Base-by-base conservation (phyloP, 2,797 vertebrate species). In the Heteromormyrus szaboi region DNA sequence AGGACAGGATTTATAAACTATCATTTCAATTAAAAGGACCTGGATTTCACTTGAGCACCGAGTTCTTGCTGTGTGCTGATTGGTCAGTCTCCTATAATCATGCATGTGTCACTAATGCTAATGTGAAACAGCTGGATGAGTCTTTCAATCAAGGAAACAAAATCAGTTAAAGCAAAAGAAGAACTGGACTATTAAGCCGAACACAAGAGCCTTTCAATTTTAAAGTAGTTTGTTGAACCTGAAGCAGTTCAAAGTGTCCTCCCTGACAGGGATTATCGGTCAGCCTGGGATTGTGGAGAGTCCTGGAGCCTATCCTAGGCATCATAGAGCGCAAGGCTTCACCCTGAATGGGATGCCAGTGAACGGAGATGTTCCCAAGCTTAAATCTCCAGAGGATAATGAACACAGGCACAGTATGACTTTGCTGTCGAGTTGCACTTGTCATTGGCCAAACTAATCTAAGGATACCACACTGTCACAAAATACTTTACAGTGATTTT, bases 361-460 rank as follows among this genome's bases (percentile, higher is more conserved):
- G 53, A 90, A 83, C 87, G 68, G 88, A 89, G n/a, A 56, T 83
- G 88, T 86, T 54, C 85, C 85, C 76, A 37, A 44, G 88, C 87
- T 90, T 72, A 85, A 37, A 76, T 89, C 85, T 88, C 33, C 84
- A 50, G 72, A 37, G 83, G n/a, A 83, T 22, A 9, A 29, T 65
- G 22, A 48, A 83, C 46, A 83, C 17, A 19, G 14, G 41, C 44
- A 46, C n/a, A 1, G 44, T 25, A 48, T 50, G 83, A 85, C 44
- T 85, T 50, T 76, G 83, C 19, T 50, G 48, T 76, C 6, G 22
- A 25, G 22, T 76, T 4, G 17, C 33, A 41, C 9, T 51, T n/a
- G 41, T 83, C 37, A 83, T n/a, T 83, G 37, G 37, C 19, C 37
- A 25, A 46, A 33, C 65, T 17, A 6, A 76, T 8, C 25, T 53